phyloP scores from a whole-genome alignment of 2,113 vertebrate species.

The Girardinichthys multiradiatus region DNA sequence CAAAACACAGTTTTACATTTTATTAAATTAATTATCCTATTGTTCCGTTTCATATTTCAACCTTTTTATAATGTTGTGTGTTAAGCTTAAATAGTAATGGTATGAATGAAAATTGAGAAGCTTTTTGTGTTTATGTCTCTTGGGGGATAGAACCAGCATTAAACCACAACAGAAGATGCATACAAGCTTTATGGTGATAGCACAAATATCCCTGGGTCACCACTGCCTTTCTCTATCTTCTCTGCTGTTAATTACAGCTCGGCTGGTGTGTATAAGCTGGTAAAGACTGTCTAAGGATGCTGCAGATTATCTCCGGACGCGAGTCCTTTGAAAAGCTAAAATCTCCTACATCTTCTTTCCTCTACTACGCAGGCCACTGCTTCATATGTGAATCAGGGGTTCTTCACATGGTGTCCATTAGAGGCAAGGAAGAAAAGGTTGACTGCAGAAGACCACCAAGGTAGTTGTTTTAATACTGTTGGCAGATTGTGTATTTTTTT shows the following conservation, averaged over 20 bases:
- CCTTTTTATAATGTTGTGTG: background rate
- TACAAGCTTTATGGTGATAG: constrained; percentile 37
- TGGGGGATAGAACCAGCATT: constrained; percentile 5
- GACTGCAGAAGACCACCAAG: constrained; percentile 62
- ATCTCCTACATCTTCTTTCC: constrained; percentile 62
- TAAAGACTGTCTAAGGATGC: constrained; percentile 71
- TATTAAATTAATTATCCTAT: background rate
- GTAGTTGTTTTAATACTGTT: constrained; percentile 27
- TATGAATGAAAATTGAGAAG: background rate
- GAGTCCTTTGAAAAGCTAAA: constrained; percentile 67
- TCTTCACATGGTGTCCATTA: constrained; percentile 76
- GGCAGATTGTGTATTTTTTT: background rate
- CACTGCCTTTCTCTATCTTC: constrained; percentile 37
- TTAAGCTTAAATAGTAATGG: background rate
- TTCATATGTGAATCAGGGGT: constrained; percentile 40
- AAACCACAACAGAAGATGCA: constrained; percentile 45
- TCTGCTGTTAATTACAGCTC: constrained; percentile 73
- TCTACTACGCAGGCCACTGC: constrained; percentile 32
- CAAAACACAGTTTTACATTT: background rate
- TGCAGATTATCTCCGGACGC: constrained; percentile 75
- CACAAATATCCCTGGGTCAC: constrained; percentile 68
- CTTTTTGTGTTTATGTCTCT: background rate
- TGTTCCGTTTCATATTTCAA: background rate
- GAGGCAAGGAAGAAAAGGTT: constrained; percentile 65
- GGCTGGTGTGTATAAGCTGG: constrained; percentile 58